Base-by-base conservation (phyloP, 2,797 vertebrate genomes). In the Pelobates cultripes region DNA sequence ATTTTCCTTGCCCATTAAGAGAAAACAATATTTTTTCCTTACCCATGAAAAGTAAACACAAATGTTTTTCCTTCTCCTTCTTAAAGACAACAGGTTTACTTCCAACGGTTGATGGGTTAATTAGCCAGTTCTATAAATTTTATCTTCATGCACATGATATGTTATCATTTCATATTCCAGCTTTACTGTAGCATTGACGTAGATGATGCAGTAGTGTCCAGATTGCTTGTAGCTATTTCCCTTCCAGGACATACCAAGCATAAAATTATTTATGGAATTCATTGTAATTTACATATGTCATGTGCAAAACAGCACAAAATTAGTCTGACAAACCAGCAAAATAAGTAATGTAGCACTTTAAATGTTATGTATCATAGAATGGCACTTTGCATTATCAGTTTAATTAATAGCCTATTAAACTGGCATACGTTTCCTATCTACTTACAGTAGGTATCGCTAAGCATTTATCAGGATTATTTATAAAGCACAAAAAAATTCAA, bases 251-350 rank as follows among this genome's bases (percentile, higher is more conserved):
- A 79, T 73, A 73, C 40, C 70, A 79, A 57, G 61, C 61, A 73
- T 73, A 44, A 63, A 61, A 79, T 3, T 51, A 73, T 40, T 42
- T 17, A 70, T 78, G 68, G 60, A 63, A 63, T 71, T 70, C 42
- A 70, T 57, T 43, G 78, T 79, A 66, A 79, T 79, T 79, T 73
- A 47, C 78, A 79, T 79, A 73, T 73, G 78, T 79, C 70, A 79
- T 79, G 70, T 73, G 70, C 70, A 73, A 43, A 70, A 67, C 60
- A 67, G 78, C 61, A 73, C 78, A 79, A 79, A 79, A 79, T 79
- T 73, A 73, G 60, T 64, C 44, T 53, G 70, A 73, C 45, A 79
- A 79, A 43, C 55, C 45, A 8, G 69, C 69, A 78, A 71, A 55
- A 45, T 63, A 71, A 63, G 28, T 71, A 57, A 71, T 53, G 60